Percentiles rank a stretch among this genome's conserved stretches.
Evolutionary conservation across 2,797 vertebrate genomes (phyloP).

Genomic region (Platyrinchus mystaceus): DNA sequence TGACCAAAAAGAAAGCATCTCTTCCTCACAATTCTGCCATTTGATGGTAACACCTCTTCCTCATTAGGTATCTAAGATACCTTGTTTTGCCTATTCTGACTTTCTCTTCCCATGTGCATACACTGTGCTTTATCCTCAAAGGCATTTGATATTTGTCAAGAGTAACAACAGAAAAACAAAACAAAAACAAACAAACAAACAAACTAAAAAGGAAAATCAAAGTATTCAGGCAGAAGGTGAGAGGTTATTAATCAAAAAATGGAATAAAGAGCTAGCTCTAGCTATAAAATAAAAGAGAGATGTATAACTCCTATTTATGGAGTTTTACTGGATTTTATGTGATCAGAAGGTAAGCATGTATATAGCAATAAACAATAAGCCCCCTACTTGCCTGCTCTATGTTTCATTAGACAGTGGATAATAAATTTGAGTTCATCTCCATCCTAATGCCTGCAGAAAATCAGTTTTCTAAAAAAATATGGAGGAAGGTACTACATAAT

Average conservation of each 20-base stretch:
- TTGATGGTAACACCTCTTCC: background rate
- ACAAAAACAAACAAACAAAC: background rate
- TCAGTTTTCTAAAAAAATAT: background rate
- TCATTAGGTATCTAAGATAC: background rate
- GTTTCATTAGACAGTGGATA: background rate
- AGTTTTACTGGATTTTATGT: background rate
- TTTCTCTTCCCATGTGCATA: background rate
- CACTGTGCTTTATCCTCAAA: background rate
- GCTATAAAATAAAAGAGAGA: background rate
- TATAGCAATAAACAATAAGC: background rate
- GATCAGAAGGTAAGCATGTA: background rate
- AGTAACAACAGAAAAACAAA: background rate
- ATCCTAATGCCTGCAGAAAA: background rate
- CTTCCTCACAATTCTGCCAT: background rate
- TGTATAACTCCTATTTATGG: background rate
- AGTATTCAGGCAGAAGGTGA: background rate
- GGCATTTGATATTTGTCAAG: background rate
- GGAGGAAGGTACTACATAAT: background rate
- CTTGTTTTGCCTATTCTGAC: background rate
- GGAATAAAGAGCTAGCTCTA: background rate
- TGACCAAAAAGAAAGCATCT: background rate
- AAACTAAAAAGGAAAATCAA: background rate
- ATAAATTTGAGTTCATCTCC: background rate
- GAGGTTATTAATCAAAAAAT: background rate
- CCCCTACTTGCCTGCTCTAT: background rate